Evolutionary conservation across 2,888 invertebrate species (phyloP).

Genomic region (Abscondita cerata): DNA sequence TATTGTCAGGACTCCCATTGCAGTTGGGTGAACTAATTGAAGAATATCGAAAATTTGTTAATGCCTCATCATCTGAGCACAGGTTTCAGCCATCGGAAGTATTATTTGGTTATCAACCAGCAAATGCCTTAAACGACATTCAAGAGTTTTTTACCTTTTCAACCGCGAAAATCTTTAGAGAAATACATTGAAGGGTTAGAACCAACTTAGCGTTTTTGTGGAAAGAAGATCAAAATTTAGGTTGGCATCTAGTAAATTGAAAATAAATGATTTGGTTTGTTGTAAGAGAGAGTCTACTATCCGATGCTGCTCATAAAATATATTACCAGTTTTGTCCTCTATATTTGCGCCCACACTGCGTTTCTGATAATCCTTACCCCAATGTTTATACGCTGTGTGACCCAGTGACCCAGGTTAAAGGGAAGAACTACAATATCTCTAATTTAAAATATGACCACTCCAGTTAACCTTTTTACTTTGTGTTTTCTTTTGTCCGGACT

Average conservation of each 20-base stretch:
- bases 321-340: constrained; percentile 15
- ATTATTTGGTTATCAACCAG: constrained; percentile 2
- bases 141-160: background rate
- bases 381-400: constrained; percentile 15
- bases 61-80: constrained; percentile 9
- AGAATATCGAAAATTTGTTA: constrained; percentile 3
- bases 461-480: no score
- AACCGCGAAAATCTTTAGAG: background rate
- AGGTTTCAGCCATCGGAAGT: constrained; percentile 8
- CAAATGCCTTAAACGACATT: background rate
- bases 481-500: no score
- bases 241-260: background rate
- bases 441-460: constrained; percentile 13
- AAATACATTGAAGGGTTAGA: background rate
- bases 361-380: constrained; percentile 8
- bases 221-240: background rate
- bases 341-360: constrained; percentile 19
- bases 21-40: background rate
- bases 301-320: constrained; percentile 12
- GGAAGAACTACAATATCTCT: constrained; percentile 19
- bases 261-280: constrained; percentile 13
- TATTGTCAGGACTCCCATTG: background rate
- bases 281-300: constrained; percentile 11
- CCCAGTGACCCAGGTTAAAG: background rate
- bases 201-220: background rate